phyloP scores from a whole-genome alignment of 1,140 invertebrate species.

The Brachionus paranguensis region DNA sequence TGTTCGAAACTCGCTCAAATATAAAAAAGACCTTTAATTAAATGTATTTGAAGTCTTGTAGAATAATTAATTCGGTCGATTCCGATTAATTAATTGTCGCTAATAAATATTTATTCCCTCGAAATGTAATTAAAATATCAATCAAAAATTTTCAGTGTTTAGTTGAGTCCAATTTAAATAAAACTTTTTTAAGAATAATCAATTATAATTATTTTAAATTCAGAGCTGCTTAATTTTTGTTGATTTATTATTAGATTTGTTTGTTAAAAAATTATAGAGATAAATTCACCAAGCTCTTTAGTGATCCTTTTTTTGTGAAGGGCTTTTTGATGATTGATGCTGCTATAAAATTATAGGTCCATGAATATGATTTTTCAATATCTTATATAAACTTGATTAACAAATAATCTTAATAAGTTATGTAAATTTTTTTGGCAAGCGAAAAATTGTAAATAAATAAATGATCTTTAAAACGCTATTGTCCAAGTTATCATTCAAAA shows the following conservation, averaged over 20 bases:
- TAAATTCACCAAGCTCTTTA: too few species aligned
- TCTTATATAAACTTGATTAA: too few species aligned
- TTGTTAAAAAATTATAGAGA: too few species aligned
- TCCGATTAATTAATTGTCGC: constrained; percentile 19
- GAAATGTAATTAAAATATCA: background rate
- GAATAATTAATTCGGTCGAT: background rate
- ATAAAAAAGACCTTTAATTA: background rate
- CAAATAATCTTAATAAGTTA: too few species aligned
- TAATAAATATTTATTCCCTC: background rate
- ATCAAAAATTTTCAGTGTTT: background rate
- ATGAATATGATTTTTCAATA: background rate
- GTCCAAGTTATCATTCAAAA: too few species aligned
- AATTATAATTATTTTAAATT: too few species aligned
- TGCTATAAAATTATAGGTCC: background rate
- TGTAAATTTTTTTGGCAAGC: too few species aligned
- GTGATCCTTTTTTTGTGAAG: background rate
- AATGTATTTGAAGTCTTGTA: background rate
- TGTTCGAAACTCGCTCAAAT: background rate
- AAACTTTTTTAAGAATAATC: too few species aligned
- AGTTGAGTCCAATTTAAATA: too few species aligned
- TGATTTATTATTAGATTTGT: background rate
- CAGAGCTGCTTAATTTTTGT: background rate
- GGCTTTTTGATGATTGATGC: background rate
- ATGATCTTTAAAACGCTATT: too few species aligned
- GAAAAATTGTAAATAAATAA: too few species aligned